These are phyloP conservation scores for Lacerta agilis DNA, from an alignment of 2,797 vertebrate genomes.

Conservation along the genomic window DNA sequence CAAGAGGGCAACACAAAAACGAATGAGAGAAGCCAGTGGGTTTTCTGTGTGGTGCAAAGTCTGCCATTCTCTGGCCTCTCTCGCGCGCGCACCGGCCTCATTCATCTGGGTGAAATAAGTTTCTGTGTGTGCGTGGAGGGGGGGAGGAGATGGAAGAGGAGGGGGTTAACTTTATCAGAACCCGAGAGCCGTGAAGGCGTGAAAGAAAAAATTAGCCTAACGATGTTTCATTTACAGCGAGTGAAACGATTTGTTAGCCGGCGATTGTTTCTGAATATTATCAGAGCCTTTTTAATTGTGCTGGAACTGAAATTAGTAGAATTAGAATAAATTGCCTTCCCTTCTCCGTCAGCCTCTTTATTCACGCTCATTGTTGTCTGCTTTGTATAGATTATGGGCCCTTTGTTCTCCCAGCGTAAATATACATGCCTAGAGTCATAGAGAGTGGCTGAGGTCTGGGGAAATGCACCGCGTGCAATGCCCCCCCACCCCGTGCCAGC, in stretches of 20 bases:
- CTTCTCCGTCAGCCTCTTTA: constrained; percentile 89
- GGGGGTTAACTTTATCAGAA: constrained; percentile 94
- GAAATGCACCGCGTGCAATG: background rate
- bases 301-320: constrained; percentile 97
- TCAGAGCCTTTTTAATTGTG: constrained; percentile 95
- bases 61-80: background rate
- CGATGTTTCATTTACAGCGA: constrained; percentile 92
- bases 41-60: background rate
- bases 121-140: background rate
- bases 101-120: background rate
- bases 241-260: constrained; percentile 89
- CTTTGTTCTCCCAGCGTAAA: constrained; percentile 94
- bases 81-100: background rate
- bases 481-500: background rate
- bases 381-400: constrained; percentile 92
- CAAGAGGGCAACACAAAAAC: fast-evolving
- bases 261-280: constrained; percentile 91
- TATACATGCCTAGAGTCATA: constrained; percentile 89
- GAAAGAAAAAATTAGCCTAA: constrained; percentile 90
- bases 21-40: background rate
- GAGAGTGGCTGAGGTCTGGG: constrained; percentile 79
- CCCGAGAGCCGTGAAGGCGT: constrained; percentile 85
- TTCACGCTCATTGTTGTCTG: constrained; percentile 91
- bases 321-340: constrained; percentile 93
- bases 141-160: constrained; percentile 60